phyloP scores from a whole-genome alignment of 2,888 invertebrate species.

The Cephus pulcher region DNA sequence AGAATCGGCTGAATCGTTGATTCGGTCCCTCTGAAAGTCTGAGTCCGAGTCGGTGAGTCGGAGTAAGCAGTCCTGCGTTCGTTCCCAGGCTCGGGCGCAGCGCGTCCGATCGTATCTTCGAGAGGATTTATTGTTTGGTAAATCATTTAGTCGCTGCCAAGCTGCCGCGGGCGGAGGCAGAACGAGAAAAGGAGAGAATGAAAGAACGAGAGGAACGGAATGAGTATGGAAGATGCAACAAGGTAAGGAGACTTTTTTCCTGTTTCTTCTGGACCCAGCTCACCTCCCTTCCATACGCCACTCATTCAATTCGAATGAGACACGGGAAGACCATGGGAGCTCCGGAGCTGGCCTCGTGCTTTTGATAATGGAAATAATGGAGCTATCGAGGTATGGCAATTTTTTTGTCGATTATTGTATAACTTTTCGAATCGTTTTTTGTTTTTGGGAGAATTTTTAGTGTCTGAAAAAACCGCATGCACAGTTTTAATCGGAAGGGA shows the following conservation, averaged over 20 bases:
- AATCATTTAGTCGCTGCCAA: slow-evolving; percentile 66
- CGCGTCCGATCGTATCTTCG: slow-evolving; percentile 62
- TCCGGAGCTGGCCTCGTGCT: neutral
- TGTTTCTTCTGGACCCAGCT: slow-evolving; percentile 2
- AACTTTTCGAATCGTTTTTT: no score
- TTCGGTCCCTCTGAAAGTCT: neutral
- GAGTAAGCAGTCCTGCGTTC: slow-evolving; percentile 44
- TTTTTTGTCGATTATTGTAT: neutral
- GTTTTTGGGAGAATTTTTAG: no score
- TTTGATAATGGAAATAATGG: neutral
- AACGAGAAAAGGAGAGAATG: slow-evolving; percentile 24
- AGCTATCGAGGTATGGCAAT: neutral
- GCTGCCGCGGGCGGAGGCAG: slow-evolving; percentile 54
- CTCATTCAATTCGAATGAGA: neutral
- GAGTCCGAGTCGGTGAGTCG: slow-evolving; percentile 6
- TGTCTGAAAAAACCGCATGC: no score
- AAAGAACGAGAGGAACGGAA: slow-evolving; percentile 14
- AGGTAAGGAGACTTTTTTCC: slow-evolving; percentile 19
- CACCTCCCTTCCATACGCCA: neutral
- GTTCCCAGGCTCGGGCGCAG: slow-evolving; percentile 61
- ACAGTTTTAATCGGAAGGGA: no score
- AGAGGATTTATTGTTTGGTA: slow-evolving; percentile 66
- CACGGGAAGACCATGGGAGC: neutral
- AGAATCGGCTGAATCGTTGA: neutral
- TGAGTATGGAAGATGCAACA: slow-evolving; percentile 5